phyloP scores from a whole-genome alignment of 2,888 invertebrate species.

The Hesperia comma region DNA sequence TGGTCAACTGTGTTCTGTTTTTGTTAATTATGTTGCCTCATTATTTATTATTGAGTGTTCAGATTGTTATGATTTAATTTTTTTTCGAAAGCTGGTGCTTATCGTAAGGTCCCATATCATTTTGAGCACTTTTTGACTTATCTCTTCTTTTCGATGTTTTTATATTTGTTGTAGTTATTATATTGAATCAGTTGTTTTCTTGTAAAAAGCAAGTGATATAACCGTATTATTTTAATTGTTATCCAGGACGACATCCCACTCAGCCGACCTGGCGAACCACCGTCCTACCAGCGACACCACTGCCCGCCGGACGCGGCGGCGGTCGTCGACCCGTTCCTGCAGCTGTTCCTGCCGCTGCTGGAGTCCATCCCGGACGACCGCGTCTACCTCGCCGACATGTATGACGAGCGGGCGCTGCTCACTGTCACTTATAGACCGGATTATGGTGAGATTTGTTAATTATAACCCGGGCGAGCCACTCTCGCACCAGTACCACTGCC shows the following conservation, averaged over 20 bases:
- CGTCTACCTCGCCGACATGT: conserved; percentile 80
- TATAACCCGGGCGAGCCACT: conserved; percentile 75
- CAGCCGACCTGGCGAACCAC: conserved; percentile 63
- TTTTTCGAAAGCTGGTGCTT: too few species aligned
- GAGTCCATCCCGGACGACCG: conserved; percentile 83
- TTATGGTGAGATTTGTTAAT: conserved; percentile 56
- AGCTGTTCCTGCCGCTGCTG: conserved; percentile 86
- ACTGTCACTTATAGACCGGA: conserved; percentile 79
- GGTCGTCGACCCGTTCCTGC: conserved; percentile 85
- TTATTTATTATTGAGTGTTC: too few species aligned
- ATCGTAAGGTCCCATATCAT: too few species aligned
- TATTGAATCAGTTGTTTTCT: too few species aligned
- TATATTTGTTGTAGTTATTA: too few species aligned
- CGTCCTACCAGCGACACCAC: conserved; percentile 79
- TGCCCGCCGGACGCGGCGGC: conserved; percentile 72
- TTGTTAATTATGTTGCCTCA: too few species aligned
- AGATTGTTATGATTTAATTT: too few species aligned
- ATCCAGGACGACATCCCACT: conserved; percentile 82
- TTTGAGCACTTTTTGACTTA: too few species aligned
- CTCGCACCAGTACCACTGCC: conserved; percentile 78
- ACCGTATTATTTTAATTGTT: too few species aligned
- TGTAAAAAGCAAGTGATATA: too few species aligned
- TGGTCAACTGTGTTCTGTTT: too few species aligned
- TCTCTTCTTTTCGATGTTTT: too few species aligned
- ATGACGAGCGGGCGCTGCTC: conserved; percentile 85